Base-by-base conservation (phyloP, 2,888 invertebrate genomes). In the Digitonthophagus gazella region DNA sequence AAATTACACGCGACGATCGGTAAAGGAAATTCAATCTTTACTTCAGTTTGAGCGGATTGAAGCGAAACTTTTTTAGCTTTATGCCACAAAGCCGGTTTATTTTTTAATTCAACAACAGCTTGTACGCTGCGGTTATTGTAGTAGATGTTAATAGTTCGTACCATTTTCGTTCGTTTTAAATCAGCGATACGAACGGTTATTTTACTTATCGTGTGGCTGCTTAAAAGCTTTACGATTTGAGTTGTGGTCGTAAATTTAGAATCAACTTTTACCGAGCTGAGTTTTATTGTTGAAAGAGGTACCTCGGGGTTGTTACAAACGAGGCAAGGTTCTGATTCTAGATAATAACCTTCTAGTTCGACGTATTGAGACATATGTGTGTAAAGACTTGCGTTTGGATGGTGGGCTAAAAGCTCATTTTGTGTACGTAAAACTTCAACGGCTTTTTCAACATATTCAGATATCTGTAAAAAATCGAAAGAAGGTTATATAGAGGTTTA, bases 281-380 rank as follows among this genome's bases (percentile, higher is more conserved):
- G 84, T 82, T 98, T 98, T 74, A 96, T 94, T 67, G 92, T 93
- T 0, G 93, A 87, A 87, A 95, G 92, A 0, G 97, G 91, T 15
- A 97, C 93, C 83, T 98, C 98, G 0, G 97, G 97, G 84, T 97
- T 97, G 84, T 98, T 98, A 83, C 98, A 98, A 0, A 98, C 97
- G 68, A 98, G 88, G 78, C 98, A 99, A 0, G 98, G 98, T 80
- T 98, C 97, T 16, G 96, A 95, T 85, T 98, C 98, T 71, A 98
- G 85, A 81, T 95, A 98, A 83, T 95, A 97, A 0, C 98, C 98
- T 80, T 97, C 97, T 61, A 97, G 88, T 79, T 98, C 97, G 0
- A 98, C 94, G 79, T 94, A 93, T n/a, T 96, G 95, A 66, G 96
- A 93, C 69, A 98, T 86, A 61, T 95, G 92, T 0, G 95, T 93